These are phyloP conservation scores for Cephus sareptanus DNA, from an alignment of 2,888 invertebrate species.

Conservation along the genomic window DNA sequence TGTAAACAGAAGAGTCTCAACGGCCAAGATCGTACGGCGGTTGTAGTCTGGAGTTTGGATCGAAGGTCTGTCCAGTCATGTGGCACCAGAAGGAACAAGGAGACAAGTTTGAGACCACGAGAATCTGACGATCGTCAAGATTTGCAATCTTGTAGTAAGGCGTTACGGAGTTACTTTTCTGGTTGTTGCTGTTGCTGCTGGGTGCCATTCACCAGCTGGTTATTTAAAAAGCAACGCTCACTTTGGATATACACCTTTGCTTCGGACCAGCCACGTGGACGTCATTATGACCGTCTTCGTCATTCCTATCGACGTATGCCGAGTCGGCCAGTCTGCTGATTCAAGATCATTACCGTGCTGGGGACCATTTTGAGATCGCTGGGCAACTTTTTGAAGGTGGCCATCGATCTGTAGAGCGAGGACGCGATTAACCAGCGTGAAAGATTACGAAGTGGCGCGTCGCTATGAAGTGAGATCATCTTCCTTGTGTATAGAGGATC, in stretches of 20 bases:
- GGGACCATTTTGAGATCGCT: background rate
- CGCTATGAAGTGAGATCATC: conserved; percentile 5
- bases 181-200: background rate
- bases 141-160: background rate
- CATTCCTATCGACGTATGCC: background rate
- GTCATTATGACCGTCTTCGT: background rate
- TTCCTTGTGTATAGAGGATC: background rate
- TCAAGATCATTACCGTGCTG: background rate
- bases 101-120: background rate
- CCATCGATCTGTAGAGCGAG: background rate
- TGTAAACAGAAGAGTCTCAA: background rate
- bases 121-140: background rate
- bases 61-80: conserved; percentile 7
- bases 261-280: background rate
- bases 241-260: background rate
- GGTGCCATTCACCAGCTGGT: background rate
- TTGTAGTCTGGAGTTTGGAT: background rate
- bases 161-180: background rate
- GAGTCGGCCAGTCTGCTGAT: background rate
- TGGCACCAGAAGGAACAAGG: background rate
- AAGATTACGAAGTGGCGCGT: background rate
- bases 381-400: background rate
- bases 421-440: background rate
- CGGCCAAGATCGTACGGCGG: background rate
- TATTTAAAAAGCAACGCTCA: background rate